A percentile compares a stretch with the other conserved stretches of the same genome.
These are phyloP conservation scores for Laodelphax striatellus DNA, from an alignment of 1,140 invertebrate genomes.

Conservation along the genomic window DNA sequence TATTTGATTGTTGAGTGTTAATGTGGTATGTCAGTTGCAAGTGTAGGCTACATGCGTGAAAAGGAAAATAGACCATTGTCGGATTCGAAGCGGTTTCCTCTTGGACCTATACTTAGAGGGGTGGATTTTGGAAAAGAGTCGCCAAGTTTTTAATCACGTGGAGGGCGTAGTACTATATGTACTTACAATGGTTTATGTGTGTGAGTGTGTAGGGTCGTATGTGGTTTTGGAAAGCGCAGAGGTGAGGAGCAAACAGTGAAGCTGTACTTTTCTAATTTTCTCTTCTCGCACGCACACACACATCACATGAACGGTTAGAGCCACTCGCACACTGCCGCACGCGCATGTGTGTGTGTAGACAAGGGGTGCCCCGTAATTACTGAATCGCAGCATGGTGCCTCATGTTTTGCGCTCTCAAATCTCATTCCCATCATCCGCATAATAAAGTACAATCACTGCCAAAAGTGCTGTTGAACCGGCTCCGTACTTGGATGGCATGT, in stretches of 20 bases:
- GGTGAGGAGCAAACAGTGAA: too few species aligned
- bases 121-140: not conserved
- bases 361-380: not conserved
- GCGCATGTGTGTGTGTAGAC: not conserved
- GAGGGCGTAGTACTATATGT: not conserved
- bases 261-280: too few species aligned
- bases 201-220: too few species aligned
- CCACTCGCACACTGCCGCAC: not conserved
- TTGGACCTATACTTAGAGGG: not conserved
- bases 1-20: too few species aligned
- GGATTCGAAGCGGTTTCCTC: not conserved
- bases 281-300: too few species aligned
- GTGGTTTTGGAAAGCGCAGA: too few species aligned
- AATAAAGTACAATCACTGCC: not conserved
- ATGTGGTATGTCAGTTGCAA: too few species aligned
- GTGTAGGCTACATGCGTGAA: too few species aligned
- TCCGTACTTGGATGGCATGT: not conserved
- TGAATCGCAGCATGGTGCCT: not conserved
- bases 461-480: not conserved
- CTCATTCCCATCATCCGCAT: conserved; percentile 1
- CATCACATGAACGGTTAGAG: too few species aligned
- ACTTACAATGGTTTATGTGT: too few species aligned
- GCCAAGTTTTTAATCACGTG: conserved; percentile 1
- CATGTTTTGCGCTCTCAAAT: conserved; percentile 2
- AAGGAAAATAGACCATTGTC: too few species aligned